Conservation (phyloP, 2,113 vertebrate genomes). For the Rhea pennata region DNA sequence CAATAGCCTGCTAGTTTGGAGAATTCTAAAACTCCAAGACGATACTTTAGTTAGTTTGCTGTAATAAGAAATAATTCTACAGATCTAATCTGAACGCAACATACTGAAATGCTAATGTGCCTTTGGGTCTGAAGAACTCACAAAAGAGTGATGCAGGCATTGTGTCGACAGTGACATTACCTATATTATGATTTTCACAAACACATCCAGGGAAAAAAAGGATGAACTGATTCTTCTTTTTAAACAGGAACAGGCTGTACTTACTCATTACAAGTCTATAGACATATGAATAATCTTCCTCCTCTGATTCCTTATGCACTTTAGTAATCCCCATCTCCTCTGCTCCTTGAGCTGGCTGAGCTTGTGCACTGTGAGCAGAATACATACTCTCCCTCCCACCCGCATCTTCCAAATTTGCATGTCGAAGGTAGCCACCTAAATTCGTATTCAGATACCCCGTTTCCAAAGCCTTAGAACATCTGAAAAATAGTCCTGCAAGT, state of each 20-base stretch:
- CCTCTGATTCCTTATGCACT: not conserved
- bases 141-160: not conserved
- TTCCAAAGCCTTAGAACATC: not conserved
- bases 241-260: constrained; percentile 2
- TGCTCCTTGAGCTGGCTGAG: not conserved
- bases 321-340: constrained; percentile 3
- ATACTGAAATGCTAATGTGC: constrained; percentile 9
- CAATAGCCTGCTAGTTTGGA: not conserved
- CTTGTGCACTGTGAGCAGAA: not conserved
- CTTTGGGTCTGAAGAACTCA: constrained; percentile 30
- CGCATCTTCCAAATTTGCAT: not conserved
- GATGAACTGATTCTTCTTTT: not conserved
- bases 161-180: not conserved
- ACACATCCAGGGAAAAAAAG: not conserved
- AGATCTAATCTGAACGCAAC: not conserved
- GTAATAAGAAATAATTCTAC: constrained; percentile 19
- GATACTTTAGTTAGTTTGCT: not conserved
- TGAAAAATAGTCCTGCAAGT: not conserved
- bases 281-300: constrained; percentile 25
- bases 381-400: not conserved
- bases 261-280: constrained; percentile 29
- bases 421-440: not conserved
- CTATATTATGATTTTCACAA: not conserved
- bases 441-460: not conserved
- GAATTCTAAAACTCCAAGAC: not conserved